Evolutionary conservation across 2,113 vertebrate species (phyloP), one percentile per base, ranked within the genome.

Genomic region (Hystrix brachyura): DNA sequence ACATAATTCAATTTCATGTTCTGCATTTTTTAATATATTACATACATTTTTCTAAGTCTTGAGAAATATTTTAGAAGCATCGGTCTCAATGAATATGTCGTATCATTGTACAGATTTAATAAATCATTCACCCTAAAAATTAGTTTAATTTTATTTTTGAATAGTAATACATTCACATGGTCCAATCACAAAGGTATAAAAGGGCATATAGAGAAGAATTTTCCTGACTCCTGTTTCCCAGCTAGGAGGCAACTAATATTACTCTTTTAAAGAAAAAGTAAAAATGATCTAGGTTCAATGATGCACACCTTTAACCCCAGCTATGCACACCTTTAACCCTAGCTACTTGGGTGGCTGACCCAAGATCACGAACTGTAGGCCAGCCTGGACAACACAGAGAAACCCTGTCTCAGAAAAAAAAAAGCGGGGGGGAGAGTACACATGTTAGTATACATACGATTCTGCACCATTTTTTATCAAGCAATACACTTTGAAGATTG

Each of bases 231-330:
- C 27, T 80, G 15, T 78, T 65, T 57, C 79, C 43, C 38, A 74
- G 34, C 27, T 83, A 65, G 74, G 48, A 87, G 19, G 62, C 46
- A 71, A 59, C 23, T 32, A 14, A 29, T 67, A 0, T 25, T 57
- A 83, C 71, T 90, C 27, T 82, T 92, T 65, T 92, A n/a, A 87
- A 89, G 81, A 48, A 87, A 79, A 79, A 55, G 48, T 51, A 27
- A 21, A 87, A 72, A 71, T 79, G n/a, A 27, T 27, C 48, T 8
- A 53, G 46, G 48, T 32, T 34, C 29, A 32, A 0, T 79, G 29
- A 29, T 79, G 29, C 29, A 53, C 29, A 79, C 7, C 29, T 55
- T 53, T 79, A 74, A 79, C 53, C 29, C 13, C 48, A 79, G 27
- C 29, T 79, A 55, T 79, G 29, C 29, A 53, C 29, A 79, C 7